These are phyloP conservation scores for Chondrosia reniformis DNA, from an alignment of 37 sponge, comb jelly and placozoan genomes.

Conservation along the genomic window DNA sequence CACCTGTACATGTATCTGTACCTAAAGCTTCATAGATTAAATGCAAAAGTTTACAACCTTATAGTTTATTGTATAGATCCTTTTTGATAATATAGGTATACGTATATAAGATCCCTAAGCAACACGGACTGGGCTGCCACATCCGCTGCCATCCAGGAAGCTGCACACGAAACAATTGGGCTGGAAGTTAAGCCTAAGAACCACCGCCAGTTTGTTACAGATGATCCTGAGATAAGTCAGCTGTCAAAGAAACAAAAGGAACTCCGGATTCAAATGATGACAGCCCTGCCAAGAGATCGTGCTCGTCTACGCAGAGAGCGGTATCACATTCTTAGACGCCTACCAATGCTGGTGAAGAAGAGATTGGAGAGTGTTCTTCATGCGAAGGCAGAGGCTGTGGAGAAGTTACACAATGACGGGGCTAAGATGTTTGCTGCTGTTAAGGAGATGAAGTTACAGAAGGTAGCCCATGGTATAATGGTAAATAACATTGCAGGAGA, in stretches of 20 bases:
- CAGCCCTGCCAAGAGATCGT: neutral
- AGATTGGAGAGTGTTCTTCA: neutral
- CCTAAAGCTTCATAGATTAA: too few relatives aligned
- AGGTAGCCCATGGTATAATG: neutral
- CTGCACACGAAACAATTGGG: neutral
- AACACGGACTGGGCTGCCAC: neutral
- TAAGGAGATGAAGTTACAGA: neutral
- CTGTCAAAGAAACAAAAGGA: neutral
- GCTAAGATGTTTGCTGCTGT: neutral
- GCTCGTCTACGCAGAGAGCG: neutral
- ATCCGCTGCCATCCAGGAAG: neutral
- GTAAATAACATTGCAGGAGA: neutral
- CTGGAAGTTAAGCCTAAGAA: constrained; percentile 4
- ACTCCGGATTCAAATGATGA: neutral
- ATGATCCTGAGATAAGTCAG: neutral
- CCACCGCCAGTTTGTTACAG: neutral
- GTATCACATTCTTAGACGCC: neutral
- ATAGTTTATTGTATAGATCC: too few relatives aligned
- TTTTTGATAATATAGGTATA: too few relatives aligned
- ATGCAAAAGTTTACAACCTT: too few relatives aligned
- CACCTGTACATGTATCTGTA: too few relatives aligned
- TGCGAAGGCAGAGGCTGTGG: neutral
- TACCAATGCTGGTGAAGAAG: neutral
- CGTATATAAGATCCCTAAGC: too few relatives aligned
- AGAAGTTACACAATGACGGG: neutral